Conservation (phyloP, 2,797 vertebrate genomes). For the Eidolon dupreanum region DNA sequence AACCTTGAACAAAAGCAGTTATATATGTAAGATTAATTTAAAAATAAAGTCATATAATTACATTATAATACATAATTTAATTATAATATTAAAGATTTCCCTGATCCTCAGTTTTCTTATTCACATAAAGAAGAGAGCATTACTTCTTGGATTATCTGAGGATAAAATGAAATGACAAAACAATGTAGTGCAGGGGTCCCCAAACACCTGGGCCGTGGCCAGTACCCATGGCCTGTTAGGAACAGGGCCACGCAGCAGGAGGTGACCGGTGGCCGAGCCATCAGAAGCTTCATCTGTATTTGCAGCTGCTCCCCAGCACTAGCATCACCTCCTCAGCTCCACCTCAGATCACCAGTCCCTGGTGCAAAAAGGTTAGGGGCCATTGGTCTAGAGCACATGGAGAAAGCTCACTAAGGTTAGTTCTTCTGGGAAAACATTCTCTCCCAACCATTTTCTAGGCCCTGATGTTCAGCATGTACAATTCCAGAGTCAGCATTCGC, state of each 20-base stretch:
- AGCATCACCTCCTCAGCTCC: too few species aligned
- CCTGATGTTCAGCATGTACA: background rate
- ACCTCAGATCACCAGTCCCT: too few species aligned
- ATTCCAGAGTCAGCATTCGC: conserved; percentile 36
- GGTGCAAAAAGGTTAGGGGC: too few species aligned
- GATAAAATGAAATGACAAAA: background rate
- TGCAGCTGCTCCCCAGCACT: too few species aligned
- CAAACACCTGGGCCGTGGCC: too few species aligned
- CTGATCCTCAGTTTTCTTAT: background rate
- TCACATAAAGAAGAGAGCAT: background rate
- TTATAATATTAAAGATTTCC: background rate
- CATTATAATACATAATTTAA: background rate
- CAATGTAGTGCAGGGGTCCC: too few species aligned
- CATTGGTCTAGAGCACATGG: background rate
- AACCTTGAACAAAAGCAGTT: background rate
- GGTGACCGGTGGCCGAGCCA: too few species aligned
- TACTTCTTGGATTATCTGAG: background rate
- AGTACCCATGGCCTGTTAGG: too few species aligned
- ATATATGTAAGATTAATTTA: background rate
- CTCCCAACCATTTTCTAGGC: background rate
- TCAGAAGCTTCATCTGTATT: too few species aligned
- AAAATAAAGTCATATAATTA: background rate
- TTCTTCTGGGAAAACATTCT: conserved; percentile 6
- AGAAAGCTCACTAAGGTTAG: background rate
- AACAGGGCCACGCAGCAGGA: too few species aligned